A percentile compares a stretch with the other conserved stretches of the same genome.
Conservation (phyloP, 2,888 invertebrate species). For the Zeuzera pyrina region DNA sequence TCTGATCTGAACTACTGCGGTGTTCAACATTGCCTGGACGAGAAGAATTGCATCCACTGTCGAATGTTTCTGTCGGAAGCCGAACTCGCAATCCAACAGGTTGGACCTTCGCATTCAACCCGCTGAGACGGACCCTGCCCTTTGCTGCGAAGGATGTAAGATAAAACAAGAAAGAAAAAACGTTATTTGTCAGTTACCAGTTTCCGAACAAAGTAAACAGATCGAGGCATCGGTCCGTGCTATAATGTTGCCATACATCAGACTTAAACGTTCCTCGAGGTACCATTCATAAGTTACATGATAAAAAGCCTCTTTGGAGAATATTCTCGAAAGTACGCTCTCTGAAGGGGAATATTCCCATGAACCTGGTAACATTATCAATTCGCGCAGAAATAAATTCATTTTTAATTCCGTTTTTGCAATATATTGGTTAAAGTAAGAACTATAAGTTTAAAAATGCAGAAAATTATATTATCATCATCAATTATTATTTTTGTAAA, state of each 20-base stretch:
- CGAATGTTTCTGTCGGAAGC: not conserved
- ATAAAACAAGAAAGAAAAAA: too few relatives aligned
- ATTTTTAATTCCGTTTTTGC: not conserved
- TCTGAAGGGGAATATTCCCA: conserved; percentile 11
- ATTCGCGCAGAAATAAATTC: not conserved
- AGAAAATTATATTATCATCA: too few relatives aligned
- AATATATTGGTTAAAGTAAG: too few relatives aligned
- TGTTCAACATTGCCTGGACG: not conserved
- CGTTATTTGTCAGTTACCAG: conserved; percentile 2
- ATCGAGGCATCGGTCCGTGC: conserved; percentile 21
- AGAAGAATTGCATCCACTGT: not conserved
- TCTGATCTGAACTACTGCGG: not conserved
- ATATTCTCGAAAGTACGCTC: conserved; percentile 15
- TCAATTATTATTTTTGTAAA: not conserved
- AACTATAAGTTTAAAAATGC: too few relatives aligned
- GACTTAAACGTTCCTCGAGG: conserved; percentile 30
- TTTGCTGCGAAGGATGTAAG: too few relatives aligned
- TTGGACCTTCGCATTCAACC: too few relatives aligned
- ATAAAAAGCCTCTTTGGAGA: conserved; percentile 20
- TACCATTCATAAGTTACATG: conserved; percentile 31
- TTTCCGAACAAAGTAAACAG: conserved; percentile 12
- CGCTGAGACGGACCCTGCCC: too few relatives aligned
- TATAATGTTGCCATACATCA: conserved; percentile 31
- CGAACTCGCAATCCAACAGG: not conserved
- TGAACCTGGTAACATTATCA: not conserved